Evolutionary conservation across 2,797 vertebrate genomes (phyloP).

Genomic region (Lepus townsendii): DNA sequence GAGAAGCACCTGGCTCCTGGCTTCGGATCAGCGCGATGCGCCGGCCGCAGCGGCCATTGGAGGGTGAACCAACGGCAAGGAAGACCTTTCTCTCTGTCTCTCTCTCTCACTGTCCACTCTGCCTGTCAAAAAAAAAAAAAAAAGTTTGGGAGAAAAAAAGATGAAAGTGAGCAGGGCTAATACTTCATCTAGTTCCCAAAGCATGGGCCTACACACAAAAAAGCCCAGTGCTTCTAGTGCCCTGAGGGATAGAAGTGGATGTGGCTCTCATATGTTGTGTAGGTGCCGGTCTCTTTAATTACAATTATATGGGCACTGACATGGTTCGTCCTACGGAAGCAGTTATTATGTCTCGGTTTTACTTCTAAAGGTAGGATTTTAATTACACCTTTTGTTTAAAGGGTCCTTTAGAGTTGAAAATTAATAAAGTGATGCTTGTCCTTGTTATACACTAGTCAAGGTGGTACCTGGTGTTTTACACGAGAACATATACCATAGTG

Average conservation of each 20-base stretch:
- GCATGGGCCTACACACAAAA: neutral
- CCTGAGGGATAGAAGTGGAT: neutral
- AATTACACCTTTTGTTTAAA: conserved; percentile 20
- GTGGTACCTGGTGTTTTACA: neutral
- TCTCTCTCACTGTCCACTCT: too few species aligned
- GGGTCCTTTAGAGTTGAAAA: conserved; percentile 17
- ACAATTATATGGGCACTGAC: neutral
- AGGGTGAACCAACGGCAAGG: too few species aligned
- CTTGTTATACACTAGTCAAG: conserved; percentile 1
- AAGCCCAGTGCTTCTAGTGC: neutral
- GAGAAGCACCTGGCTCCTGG: too few species aligned
- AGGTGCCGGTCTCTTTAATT: neutral
- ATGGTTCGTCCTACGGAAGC: neutral
- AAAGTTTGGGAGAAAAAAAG: neutral
- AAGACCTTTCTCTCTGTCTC: too few species aligned
- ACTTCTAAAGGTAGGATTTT: conserved; percentile 47
- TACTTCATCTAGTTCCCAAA: conserved; percentile 1
- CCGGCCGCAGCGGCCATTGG: too few species aligned
- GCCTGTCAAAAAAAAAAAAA: too few species aligned
- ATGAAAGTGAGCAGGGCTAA: conserved; percentile 7
- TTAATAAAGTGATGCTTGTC: neutral
- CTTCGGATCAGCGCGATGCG: too few species aligned
- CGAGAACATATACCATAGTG: neutral
- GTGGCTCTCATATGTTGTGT: neutral
- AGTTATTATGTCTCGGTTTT: neutral